A percentile compares a stretch with the other conserved stretches of the same genome.
Conservation (phyloP, 2,888 invertebrate genomes). For the Pemphredon lugubris region DNA sequence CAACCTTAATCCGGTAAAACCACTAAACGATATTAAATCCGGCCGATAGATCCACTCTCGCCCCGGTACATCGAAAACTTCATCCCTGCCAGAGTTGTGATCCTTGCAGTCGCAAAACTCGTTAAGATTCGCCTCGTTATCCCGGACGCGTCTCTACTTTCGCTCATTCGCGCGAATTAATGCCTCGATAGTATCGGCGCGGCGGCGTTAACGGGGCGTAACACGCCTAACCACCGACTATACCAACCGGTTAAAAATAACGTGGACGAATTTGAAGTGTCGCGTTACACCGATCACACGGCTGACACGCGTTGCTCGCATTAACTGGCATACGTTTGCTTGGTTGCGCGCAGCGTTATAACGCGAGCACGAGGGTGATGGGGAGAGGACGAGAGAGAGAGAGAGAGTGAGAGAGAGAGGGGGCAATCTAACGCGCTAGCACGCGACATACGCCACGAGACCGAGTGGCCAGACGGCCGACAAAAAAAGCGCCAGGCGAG, state of each 20-base stretch:
- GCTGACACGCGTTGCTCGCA: constrained; percentile 47
- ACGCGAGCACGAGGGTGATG: constrained; percentile 9
- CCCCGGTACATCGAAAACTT: constrained; percentile 5
- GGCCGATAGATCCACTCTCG: background rate
- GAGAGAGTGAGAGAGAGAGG: constrained; percentile 8
- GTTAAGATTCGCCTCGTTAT: constrained; percentile 64
- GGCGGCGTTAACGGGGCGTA: constrained; percentile 58
- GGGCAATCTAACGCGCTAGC: constrained; percentile 37
- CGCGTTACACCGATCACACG: constrained; percentile 44
- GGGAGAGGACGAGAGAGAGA: constrained; percentile 3
- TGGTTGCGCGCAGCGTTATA: constrained; percentile 3
- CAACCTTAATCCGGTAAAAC: background rate
- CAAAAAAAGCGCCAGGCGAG: constrained; percentile 65
- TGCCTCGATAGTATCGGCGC: constrained; percentile 62
- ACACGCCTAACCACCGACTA: constrained; percentile 61
- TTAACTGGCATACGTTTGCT: constrained; percentile 36
- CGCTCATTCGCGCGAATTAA: constrained; percentile 66
- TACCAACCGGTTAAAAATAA: constrained; percentile 55
- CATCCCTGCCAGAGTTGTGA: constrained; percentile 1
- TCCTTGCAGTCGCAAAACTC: constrained; percentile 50
- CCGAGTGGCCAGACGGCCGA: constrained; percentile 43
- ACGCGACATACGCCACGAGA: constrained; percentile 49
- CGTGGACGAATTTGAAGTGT: constrained; percentile 50
- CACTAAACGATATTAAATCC: constrained; percentile 7
- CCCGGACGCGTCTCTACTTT: constrained; percentile 21